phyloP scores from a whole-genome alignment of 2,888 invertebrate genomes.

The Callinectes sapidus region DNA sequence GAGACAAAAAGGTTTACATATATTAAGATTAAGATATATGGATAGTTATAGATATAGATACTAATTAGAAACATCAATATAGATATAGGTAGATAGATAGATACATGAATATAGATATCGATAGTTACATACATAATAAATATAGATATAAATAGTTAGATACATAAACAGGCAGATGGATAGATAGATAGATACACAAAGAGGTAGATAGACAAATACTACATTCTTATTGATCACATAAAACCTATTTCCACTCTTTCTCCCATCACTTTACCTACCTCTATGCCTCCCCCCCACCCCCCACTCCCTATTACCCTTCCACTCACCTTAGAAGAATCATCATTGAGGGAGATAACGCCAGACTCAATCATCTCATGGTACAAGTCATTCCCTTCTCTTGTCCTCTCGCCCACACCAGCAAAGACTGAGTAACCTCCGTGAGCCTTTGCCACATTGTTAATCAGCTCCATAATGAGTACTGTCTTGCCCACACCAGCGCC shows the following conservation, averaged over 20 bases:
- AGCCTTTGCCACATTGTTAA: slow-evolving; percentile 74
- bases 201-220: too few relatives aligned
- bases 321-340: slow-evolving; percentile 73
- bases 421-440: slow-evolving; percentile 75
- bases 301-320: not conserved
- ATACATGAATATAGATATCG: too few relatives aligned
- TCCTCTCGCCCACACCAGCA: slow-evolving; percentile 75
- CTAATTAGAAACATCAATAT: too few relatives aligned
- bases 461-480: slow-evolving; percentile 75
- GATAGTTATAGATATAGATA: too few relatives aligned
- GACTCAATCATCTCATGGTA: slow-evolving; percentile 75
- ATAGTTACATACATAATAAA: too few relatives aligned
- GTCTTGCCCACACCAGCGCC: slow-evolving; percentile 75
- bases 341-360: slow-evolving; percentile 74
- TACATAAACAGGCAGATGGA: too few relatives aligned
- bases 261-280: not conserved
- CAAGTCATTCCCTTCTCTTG: slow-evolving; percentile 75
- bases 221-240: not conserved
- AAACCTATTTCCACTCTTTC: not conserved
- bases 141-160: too few relatives aligned
- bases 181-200: too few relatives aligned
- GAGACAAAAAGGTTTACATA: too few relatives aligned
- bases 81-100: too few relatives aligned
- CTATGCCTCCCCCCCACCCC: not conserved
- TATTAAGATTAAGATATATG: too few relatives aligned